Evolutionary conservation across 2,888 invertebrate species (phyloP).

Genomic region (Drosophila kuntzei): DNA sequence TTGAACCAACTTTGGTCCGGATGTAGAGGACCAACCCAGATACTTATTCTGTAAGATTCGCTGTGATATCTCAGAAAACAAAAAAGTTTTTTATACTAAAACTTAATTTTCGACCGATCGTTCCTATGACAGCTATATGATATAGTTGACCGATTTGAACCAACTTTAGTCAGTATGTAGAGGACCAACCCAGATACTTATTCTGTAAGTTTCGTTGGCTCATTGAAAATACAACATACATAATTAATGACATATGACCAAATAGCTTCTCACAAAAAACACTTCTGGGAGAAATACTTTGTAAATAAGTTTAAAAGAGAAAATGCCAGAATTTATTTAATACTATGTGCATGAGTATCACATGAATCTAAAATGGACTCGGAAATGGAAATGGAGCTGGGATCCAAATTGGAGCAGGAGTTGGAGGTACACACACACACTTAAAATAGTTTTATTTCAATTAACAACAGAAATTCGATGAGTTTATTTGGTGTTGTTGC

Average conservation of each 20-base stretch:
- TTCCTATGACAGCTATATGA: too few relatives aligned
- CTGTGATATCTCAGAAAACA: too few relatives aligned
- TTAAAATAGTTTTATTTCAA: constrained; percentile 79
- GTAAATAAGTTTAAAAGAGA: constrained; percentile 8
- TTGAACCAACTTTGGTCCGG: too few relatives aligned
- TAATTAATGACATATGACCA: constrained; percentile 4
- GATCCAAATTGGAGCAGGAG: constrained; percentile 1
- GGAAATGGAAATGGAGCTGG: constrained; percentile 5
- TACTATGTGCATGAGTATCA: neutral
- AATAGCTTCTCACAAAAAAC: neutral
- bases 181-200: too few relatives aligned
- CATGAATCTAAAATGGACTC: neutral
- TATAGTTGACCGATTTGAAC: too few relatives aligned
- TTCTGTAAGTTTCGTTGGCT: too few relatives aligned
- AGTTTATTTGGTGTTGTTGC: constrained; percentile 78
- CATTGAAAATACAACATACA: constrained; percentile 11
- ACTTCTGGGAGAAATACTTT: constrained; percentile 11
- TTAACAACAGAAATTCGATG: constrained; percentile 81
- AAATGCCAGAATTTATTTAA: constrained; percentile 12
- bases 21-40: too few relatives aligned
- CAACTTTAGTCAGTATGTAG: too few relatives aligned
- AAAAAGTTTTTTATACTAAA: too few relatives aligned
- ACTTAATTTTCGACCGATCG: too few relatives aligned
- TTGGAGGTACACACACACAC: constrained; percentile 28
- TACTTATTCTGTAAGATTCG: too few relatives aligned